Evolutionary conservation across 1,140 invertebrate genomes (phyloP), one percentile per base, ranked within the genome.

Genomic region (Aphis gossypii): DNA sequence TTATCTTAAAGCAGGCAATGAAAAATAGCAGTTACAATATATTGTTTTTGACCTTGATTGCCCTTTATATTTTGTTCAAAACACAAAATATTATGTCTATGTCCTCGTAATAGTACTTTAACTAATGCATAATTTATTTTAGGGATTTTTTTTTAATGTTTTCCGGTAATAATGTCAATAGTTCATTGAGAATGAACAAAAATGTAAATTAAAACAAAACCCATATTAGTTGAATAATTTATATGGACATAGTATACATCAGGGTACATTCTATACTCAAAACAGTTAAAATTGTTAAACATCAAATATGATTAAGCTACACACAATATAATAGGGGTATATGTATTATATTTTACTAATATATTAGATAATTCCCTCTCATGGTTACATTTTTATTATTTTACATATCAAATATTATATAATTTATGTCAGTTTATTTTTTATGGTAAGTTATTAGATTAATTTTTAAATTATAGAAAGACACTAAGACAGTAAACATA

Each of bases 141-240:
- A 18, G 30, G 14, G 60, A 51, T n/a, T 76, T 76, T 35, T 11
- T 76, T n/a, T 20, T 1, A 76, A 76, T 76, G 60, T n/a, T n/a
- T 76, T 76, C 60, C 14, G 60, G 60, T 76, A 76, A 76, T 76
- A 76, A n/a, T 76, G 60, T 76, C 60, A 76, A 76, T 76, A 35
- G 60, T 76, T 76, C 30, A 76, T 76, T 6, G 30, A n/a, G 30
- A 60, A 60, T 25, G 25, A 68, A 68, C 38, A 68, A 68, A 68
- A 76, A 76, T 76, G 30, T 76, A 76, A 68, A 76, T 76, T 76
- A n/a, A 76, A 76, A 30, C 30, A 6, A n/a, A 76, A 76, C 60
- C n/a, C 30, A 18, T n/a, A 18, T n/a, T n/a, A 76, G 60, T 76
- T 76, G 60, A 76, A 76, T 76, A n/a, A n/a, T n/a, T 76, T 35